phyloP scores from a whole-genome alignment of 2,797 vertebrate species.

The Cygnus olor region DNA sequence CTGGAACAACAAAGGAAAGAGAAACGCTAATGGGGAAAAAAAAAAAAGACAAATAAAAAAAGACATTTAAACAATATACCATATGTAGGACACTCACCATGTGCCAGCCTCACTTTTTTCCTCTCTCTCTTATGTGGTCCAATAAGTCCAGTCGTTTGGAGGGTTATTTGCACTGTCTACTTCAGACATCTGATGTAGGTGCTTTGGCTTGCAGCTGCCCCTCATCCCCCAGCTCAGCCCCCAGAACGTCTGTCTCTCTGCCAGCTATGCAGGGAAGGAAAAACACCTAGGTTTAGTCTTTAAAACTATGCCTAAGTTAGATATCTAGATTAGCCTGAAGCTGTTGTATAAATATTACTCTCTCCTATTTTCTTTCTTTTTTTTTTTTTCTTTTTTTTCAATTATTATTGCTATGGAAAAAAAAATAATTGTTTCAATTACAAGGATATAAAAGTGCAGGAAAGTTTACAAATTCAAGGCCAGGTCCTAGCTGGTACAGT shows the following conservation, averaged over 20 bases:
- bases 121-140: constrained; percentile 30
- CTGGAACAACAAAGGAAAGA: constrained; percentile 56
- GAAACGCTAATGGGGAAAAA: constrained; percentile 31
- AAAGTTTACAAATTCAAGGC: constrained; percentile 49
- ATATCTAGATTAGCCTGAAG: constrained; percentile 37
- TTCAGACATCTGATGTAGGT: constrained; percentile 42
- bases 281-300: constrained; percentile 38
- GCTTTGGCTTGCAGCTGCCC: constrained; percentile 20
- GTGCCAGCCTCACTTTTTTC: constrained; percentile 56
- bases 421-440: constrained; percentile 38
- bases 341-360: constrained; percentile 16
- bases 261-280: neutral
- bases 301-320: constrained; percentile 4
- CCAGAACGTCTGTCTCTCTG: neutral
- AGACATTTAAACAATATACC: constrained; percentile 59
- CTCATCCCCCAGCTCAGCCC: neutral
- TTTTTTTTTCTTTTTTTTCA: neutral
- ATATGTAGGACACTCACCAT: constrained; percentile 61
- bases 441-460: constrained; percentile 21
- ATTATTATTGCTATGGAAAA: constrained; percentile 5
- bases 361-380: neutral
- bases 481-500: constrained; percentile 12
- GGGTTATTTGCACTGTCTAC: constrained; percentile 36
- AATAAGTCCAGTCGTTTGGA: constrained; percentile 47
- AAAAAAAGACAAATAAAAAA: neutral